Conservation (phyloP, 64 coral and sea anemone genomes). For the Montipora sp. region DNA sequence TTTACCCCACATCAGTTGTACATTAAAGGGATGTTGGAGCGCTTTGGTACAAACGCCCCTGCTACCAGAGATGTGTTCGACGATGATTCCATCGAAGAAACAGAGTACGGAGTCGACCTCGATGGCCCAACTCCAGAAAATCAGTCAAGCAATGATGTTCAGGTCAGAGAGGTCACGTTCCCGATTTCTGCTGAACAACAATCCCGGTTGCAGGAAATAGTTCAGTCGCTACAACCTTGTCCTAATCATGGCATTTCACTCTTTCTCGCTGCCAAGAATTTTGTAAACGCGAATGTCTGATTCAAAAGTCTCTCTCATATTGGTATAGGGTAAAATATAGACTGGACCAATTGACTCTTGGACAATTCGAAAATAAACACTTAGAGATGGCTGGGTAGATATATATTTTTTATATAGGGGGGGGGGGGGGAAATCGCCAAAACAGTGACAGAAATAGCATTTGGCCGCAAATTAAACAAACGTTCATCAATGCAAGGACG, state of each 20-base stretch:
- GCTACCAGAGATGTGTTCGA: slow-evolving; percentile 12
- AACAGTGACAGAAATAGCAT: too few relatives aligned
- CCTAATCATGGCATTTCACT: slow-evolving; percentile 16
- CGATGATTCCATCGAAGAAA: not conserved
- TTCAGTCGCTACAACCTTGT: not conserved
- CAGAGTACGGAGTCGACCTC: not conserved
- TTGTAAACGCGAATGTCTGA: not conserved
- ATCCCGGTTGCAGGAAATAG: not conserved
- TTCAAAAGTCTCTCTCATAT: too few relatives aligned
- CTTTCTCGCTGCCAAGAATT: not conserved
- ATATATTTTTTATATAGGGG: too few relatives aligned
- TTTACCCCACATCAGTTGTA: not conserved
- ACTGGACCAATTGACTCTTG: too few relatives aligned
- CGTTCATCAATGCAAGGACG: too few relatives aligned
- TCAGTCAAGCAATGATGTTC: slow-evolving; percentile 1
- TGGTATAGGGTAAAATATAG: too few relatives aligned
- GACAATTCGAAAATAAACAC: too few relatives aligned
- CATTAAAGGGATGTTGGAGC: slow-evolving; percentile 6
- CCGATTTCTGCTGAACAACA: not conserved
- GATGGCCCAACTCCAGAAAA: slow-evolving; percentile 8
- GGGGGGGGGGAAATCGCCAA: too few relatives aligned
- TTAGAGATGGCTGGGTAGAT: too few relatives aligned
- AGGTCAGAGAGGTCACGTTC: not conserved
- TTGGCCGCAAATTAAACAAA: too few relatives aligned
- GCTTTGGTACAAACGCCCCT: not conserved